These are phyloP conservation scores for Gila robusta DNA, from an alignment of 2,797 vertebrate species.

Conservation along the genomic window DNA sequence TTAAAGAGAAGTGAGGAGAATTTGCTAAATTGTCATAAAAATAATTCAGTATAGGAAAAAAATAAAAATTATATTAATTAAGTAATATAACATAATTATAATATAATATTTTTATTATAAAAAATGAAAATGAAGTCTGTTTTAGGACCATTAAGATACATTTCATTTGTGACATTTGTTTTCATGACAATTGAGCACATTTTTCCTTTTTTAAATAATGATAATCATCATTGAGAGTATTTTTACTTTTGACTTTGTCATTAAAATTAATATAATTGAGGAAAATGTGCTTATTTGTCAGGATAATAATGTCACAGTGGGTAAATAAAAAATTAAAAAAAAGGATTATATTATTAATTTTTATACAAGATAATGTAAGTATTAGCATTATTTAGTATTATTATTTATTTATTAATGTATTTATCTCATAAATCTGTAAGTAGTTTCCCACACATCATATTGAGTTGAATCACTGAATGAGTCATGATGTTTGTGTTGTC, in stretches of 20 bases:
- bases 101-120: too few species aligned
- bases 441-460: background rate
- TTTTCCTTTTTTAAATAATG: background rate
- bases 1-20: too few species aligned
- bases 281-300: background rate
- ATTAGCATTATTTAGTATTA: background rate
- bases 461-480: background rate
- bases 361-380: background rate
- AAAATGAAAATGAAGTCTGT: too few species aligned
- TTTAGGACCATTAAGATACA: too few species aligned
- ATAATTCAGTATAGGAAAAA: background rate
- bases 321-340: too few species aligned
- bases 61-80: background rate
- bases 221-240: too few species aligned
- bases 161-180: background rate
- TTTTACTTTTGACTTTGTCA: background rate
- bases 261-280: background rate
- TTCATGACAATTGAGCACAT: background rate
- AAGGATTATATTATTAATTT: background rate
- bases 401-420: background rate
- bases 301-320: background rate
- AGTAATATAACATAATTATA: too few species aligned
- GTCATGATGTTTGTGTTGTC: conserved; percentile 66
- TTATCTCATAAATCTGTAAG: background rate
- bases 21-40: background rate